Conservation (phyloP, 1,140 invertebrate genomes). For the Protaetia brevitarsis region DNA sequence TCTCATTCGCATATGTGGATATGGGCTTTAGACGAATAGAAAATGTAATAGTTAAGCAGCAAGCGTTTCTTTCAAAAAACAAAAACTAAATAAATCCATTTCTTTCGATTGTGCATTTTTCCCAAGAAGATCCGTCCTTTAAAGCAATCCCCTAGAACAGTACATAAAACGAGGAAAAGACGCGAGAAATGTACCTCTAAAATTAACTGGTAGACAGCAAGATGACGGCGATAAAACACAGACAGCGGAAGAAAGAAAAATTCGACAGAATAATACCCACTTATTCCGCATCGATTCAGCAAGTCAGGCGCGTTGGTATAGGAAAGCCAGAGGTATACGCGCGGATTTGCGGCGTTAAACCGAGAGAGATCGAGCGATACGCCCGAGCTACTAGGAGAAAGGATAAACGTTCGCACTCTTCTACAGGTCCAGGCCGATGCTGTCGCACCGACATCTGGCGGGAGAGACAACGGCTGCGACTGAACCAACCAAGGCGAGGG, state of each 20-base stretch:
- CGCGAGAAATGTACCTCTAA: no score
- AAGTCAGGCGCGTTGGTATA: background rate
- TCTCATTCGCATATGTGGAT: no score
- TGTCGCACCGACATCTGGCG: conserved; percentile 5
- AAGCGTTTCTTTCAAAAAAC: no score
- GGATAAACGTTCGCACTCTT: background rate
- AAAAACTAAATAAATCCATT: no score
- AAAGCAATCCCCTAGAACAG: no score
- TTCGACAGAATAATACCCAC: conserved; percentile 14
- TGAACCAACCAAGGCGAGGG: background rate
- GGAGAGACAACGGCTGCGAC: background rate
- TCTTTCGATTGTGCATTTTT: no score
- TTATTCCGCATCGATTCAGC: conserved; percentile 11
- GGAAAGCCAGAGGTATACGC: background rate
- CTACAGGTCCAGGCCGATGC: background rate
- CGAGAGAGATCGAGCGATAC: background rate
- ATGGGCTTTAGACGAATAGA: no score
- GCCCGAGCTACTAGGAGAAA: background rate
- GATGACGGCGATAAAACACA: background rate
- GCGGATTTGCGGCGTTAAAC: background rate
- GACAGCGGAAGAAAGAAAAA: background rate
- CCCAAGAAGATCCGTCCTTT: no score
- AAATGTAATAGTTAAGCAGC: no score
- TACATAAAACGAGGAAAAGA: no score
- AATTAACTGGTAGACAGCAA: background rate